Evolutionary conservation across 2,888 invertebrate species (phyloP).

Genomic region (Lathronympha strigana): DNA sequence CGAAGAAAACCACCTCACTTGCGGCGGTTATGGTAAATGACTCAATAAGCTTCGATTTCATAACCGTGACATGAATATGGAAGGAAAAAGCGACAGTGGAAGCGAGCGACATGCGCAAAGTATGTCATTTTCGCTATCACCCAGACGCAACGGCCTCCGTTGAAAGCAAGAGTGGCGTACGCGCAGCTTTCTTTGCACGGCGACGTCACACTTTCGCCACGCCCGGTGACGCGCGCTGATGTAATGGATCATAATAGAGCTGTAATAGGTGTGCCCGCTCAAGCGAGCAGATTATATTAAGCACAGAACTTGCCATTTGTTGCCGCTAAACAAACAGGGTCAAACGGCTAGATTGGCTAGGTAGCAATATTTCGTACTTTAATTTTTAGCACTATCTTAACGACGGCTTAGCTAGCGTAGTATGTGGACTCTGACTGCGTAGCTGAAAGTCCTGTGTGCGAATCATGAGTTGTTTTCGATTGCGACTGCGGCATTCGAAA

Average conservation of each 20-base stretch:
- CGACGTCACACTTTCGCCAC: slow-evolving; percentile 80
- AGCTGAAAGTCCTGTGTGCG: too few relatives aligned
- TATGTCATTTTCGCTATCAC: slow-evolving; percentile 81
- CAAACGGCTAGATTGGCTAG: background rate
- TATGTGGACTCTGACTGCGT: too few relatives aligned
- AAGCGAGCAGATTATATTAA: slow-evolving; percentile 37
- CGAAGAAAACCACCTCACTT: slow-evolving; percentile 21
- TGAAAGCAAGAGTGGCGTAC: slow-evolving; percentile 80
- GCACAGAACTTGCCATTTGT: background rate
- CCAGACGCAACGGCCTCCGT: slow-evolving; percentile 75
- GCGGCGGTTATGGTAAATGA: slow-evolving; percentile 53
- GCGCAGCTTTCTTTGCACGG: slow-evolving; percentile 80
- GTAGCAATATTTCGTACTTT: background rate
- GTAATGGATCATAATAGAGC: slow-evolving; percentile 66
- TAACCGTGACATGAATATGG: slow-evolving; percentile 77
- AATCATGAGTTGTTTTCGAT: too few relatives aligned
- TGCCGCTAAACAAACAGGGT: background rate
- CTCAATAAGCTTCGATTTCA: slow-evolving; percentile 76
- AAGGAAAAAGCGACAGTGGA: slow-evolving; percentile 73
- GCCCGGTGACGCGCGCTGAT: slow-evolving; percentile 70
- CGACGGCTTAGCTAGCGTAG: too few relatives aligned
- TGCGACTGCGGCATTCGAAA: too few relatives aligned
- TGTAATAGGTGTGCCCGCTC: slow-evolving; percentile 54
- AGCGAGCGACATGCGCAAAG: slow-evolving; percentile 60
- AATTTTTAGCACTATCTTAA: too few relatives aligned